Percentiles rank a stretch among this genome's conserved stretches.
Conservation (phyloP, 2,113 vertebrate genomes). For the Onychostoma macrolepis region DNA sequence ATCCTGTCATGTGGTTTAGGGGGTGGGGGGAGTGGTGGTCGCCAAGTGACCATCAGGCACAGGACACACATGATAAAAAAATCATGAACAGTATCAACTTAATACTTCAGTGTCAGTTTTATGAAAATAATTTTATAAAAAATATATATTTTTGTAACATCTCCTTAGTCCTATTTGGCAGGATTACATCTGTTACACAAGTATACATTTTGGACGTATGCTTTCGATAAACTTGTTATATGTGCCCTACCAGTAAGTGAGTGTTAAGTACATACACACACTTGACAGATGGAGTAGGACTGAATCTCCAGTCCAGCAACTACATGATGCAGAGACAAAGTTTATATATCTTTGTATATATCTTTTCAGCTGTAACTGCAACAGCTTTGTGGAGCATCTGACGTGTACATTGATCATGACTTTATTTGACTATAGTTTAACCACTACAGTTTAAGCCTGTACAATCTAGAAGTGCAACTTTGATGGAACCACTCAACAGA, state of each 20-base stretch:
- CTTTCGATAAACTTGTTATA: neutral
- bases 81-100: neutral
- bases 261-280: neutral
- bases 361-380: neutral
- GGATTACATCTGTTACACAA: neutral
- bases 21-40: neutral
- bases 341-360: no score
- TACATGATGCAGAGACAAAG: neutral
- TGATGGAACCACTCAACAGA: slow-evolving; percentile 21
- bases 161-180: no score
- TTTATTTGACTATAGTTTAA: neutral
- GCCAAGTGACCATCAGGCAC: neutral
- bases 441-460: neutral
- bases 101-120: no score
- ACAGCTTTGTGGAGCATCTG: neutral
- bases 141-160: no score
- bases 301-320: neutral
- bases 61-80: neutral
- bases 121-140: no score
- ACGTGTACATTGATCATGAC: neutral
- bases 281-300: neutral
- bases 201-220: neutral
- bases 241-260: neutral
- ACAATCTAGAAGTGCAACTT: neutral
- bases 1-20: slow-evolving; percentile 46